Percentiles rank a stretch among this genome's conserved stretches.
Conservation (phyloP, 2,888 invertebrate genomes). For the Chymomyza amoena region DNA sequence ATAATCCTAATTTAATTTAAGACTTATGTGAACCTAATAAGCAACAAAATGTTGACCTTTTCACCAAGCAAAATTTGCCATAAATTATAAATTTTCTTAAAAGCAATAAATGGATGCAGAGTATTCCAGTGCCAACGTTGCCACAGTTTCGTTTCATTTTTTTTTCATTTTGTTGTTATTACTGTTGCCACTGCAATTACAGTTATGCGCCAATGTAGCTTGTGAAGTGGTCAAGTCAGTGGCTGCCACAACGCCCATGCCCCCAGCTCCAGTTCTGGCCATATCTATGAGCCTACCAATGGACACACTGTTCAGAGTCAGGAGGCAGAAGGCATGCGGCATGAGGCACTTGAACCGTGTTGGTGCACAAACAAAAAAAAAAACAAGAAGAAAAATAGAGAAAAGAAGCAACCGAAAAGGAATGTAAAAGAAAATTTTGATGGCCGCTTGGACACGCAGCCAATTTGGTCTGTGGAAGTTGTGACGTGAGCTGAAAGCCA, state of each 20-base stretch:
- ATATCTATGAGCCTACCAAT: neutral
- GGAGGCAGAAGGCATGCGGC: neutral
- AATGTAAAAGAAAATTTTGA: slow-evolving; percentile 9
- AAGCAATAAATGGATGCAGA: too few species aligned
- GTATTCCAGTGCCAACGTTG: too few species aligned
- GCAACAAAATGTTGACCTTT: too few species aligned
- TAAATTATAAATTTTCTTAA: too few species aligned
- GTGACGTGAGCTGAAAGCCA: slow-evolving; percentile 49
- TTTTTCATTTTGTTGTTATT: neutral
- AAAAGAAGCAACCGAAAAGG: neutral
- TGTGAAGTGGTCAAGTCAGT: neutral
- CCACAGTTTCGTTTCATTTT: too few species aligned
- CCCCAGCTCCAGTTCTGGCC: slow-evolving; percentile 6
- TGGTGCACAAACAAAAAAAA: neutral
- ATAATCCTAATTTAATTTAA: too few species aligned
- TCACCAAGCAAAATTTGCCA: too few species aligned
- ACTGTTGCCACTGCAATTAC: neutral
- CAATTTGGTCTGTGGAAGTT: slow-evolving; percentile 30
- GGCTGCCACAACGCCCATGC: neutral
- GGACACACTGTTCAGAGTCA: too few species aligned
- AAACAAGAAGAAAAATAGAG: too few species aligned
- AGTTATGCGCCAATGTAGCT: neutral
- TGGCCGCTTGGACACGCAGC: slow-evolving; percentile 13
- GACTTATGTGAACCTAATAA: too few species aligned
- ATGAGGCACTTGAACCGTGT: neutral